A percentile compares a stretch with the other conserved stretches of the same genome.
Conservation (phyloP, 1,140 invertebrate species). For the Trichonephila inaurata region DNA sequence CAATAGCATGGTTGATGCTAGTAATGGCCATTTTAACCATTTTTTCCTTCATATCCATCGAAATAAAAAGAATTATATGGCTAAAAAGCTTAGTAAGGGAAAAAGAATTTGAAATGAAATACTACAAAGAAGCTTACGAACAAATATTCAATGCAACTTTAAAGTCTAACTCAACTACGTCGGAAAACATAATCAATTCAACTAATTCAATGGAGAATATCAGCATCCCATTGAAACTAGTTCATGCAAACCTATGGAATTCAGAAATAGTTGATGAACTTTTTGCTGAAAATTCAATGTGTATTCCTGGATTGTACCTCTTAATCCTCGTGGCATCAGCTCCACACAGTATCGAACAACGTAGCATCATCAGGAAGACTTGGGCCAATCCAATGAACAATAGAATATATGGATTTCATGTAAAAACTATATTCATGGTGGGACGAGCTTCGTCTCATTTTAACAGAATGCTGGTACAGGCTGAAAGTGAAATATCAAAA, state of each 20-base stretch:
- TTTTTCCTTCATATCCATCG: slow-evolving; percentile 59
- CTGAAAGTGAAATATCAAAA: slow-evolving; percentile 78
- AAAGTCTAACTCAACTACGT: not conserved
- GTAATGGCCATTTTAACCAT: slow-evolving; percentile 56
- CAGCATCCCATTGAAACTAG: not conserved
- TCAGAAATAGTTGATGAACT: not conserved
- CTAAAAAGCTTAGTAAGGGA: slow-evolving; percentile 2
- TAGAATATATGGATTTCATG: not conserved
- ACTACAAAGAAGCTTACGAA: not conserved
- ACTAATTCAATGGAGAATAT: not conserved
- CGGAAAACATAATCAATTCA: not conserved
- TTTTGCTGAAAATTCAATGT: slow-evolving; percentile 21
- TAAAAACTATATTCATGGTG: slow-evolving; percentile 63
- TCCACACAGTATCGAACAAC: slow-evolving; percentile 80
- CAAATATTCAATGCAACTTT: not conserved
- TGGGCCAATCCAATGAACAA: slow-evolving; percentile 78
- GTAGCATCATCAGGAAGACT: slow-evolving; percentile 80
- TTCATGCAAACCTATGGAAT: not conserved
- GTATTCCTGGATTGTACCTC: slow-evolving; percentile 78
- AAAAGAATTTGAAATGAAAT: not conserved
- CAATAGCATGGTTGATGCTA: slow-evolving; percentile 61
- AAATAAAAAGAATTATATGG: slow-evolving; percentile 36
- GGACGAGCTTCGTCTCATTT: slow-evolving; percentile 20
- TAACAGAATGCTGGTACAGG: slow-evolving; percentile 46
- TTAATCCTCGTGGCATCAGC: slow-evolving; percentile 81